A percentile compares a stretch with the other conserved stretches of the same genome.
phyloP scores from a whole-genome alignment of 2,888 invertebrate genomes.

The Fragum fragum region DNA sequence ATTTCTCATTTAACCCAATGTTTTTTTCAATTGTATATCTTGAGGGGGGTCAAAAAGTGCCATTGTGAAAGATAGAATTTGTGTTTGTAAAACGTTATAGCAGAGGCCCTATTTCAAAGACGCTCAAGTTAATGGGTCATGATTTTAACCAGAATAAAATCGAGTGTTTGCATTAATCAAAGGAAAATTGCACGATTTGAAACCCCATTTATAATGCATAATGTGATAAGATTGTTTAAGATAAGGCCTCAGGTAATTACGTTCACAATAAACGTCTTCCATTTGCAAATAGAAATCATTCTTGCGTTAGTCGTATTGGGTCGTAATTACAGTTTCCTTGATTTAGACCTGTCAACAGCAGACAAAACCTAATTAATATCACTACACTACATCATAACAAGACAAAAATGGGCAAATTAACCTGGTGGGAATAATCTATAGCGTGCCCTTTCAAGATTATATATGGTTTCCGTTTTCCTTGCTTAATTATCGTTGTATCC shows the following conservation, averaged over 20 bases:
- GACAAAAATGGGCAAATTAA: slow-evolving; percentile 20
- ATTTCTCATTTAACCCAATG: too few relatives aligned
- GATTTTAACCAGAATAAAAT: neutral
- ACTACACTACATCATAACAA: slow-evolving; percentile 12
- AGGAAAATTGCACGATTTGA: neutral
- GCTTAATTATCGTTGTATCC: neutral
- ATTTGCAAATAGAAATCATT: neutral
- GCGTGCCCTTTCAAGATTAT: neutral
- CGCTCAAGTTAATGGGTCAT: neutral
- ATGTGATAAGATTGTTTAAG: neutral
- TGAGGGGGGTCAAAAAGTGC: too few relatives aligned
- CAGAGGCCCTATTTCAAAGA: neutral
- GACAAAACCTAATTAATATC: slow-evolving; percentile 25
- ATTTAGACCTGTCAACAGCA: slow-evolving; percentile 22
- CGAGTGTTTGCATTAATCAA: slow-evolving; percentile 3
- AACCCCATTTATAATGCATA: slow-evolving; percentile 1
- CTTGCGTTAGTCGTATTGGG: neutral
- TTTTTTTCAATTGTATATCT: too few relatives aligned
- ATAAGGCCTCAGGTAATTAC: neutral
- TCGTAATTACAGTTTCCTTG: neutral
- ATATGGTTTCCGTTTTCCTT: slow-evolving; percentile 8
- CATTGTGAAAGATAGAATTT: too few relatives aligned
- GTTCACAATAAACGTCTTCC: neutral
- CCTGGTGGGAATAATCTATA: neutral
- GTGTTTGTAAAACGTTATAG: too few relatives aligned